Percentiles rank a stretch among this genome's conserved stretches.
phyloP scores from a whole-genome alignment of 2,113 vertebrate species.

The Symphodus melops region DNA sequence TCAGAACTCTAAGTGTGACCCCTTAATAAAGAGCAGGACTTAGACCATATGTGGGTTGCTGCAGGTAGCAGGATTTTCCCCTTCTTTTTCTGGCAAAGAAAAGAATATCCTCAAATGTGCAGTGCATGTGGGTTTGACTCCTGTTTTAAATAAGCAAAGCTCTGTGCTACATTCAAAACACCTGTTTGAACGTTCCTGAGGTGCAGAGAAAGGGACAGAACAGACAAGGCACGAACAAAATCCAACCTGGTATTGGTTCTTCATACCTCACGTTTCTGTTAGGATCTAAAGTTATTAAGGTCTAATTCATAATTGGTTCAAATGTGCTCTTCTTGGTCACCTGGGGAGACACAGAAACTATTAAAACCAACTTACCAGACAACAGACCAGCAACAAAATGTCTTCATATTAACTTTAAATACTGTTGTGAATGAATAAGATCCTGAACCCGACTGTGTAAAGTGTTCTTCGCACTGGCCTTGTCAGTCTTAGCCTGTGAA shows the following conservation, averaged over 20 bases:
- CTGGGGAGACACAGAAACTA: not conserved
- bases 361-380: no score
- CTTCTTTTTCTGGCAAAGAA: not conserved
- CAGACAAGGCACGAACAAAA: not conserved
- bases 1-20: slow-evolving; percentile 18
- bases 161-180: not conserved
- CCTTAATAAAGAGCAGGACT: slow-evolving; percentile 52
- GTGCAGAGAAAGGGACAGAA: not conserved
- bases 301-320: not conserved
- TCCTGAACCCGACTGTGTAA: not conserved
- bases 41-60: slow-evolving; percentile 26
- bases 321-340: not conserved
- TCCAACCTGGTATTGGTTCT: not conserved
- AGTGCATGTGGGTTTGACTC: slow-evolving; percentile 26
- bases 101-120: slow-evolving; percentile 24
- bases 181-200: slow-evolving; percentile 51
- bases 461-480: not conserved
- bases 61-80: slow-evolving; percentile 6
- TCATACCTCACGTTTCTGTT: slow-evolving; percentile 5
- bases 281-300: no score
- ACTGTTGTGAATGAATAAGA: no score
- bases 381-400: slow-evolving; percentile 1
- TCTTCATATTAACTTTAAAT: not conserved
- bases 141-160: slow-evolving; percentile 39
- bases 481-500: slow-evolving; percentile 7